Conservation (phyloP, 1,140 invertebrate species). For the Pentalonia nigronervosa region DNA sequence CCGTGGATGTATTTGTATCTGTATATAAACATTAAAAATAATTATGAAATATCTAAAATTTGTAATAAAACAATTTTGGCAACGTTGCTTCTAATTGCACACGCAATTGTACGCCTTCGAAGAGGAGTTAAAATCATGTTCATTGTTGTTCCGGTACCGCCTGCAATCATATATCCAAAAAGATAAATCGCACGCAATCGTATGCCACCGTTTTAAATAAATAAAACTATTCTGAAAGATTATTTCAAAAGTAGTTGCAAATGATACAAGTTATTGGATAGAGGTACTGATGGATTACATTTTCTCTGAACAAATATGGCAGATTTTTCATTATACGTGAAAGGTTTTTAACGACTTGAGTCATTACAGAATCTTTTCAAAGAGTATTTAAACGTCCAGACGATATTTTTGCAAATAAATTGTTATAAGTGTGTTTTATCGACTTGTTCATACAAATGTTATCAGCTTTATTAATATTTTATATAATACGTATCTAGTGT, state of each 20-base stretch:
- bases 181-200: too few relatives aligned
- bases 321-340: not conserved
- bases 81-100: too few relatives aligned
- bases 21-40: too few relatives aligned
- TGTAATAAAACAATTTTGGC: too few relatives aligned
- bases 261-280: not conserved
- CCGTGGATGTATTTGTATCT: too few relatives aligned
- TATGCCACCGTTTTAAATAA: not conserved
- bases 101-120: too few relatives aligned
- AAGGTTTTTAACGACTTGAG: constrained; percentile 21
- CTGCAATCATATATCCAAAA: too few relatives aligned
- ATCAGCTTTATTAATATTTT: not conserved
- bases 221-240: not conserved
- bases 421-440: not conserved
- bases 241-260: not conserved
- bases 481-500: not conserved
- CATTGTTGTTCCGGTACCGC: too few relatives aligned
- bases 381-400: not conserved
- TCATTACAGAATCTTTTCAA: constrained; percentile 22
- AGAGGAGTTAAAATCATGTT: too few relatives aligned
- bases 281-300: not conserved
- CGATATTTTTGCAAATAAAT: constrained; percentile 14
- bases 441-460: not conserved
- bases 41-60: too few relatives aligned
- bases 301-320: not conserved